Base-by-base conservation (phyloP, 2,797 vertebrate genomes). In the Clarias laeviceps region DNA sequence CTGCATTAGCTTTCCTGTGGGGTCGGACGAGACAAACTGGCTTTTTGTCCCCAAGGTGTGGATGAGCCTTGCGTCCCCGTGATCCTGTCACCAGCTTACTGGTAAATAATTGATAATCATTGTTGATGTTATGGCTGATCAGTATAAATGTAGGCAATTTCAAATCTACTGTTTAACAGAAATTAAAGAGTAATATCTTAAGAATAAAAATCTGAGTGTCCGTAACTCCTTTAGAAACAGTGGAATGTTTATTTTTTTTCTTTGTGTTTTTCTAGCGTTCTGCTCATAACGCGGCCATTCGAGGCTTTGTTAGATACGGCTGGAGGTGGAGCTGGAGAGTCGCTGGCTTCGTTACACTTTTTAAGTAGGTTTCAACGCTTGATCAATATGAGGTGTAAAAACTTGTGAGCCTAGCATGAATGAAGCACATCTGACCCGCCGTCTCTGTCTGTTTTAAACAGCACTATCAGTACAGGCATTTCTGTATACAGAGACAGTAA, bases 271-370 rank as follows among this genome's bases (percentile, higher is more conserved):
- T 78, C 56, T 66, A 99, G 98, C 96, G 97, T 86, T 94, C 96
- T 0, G 96, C 96, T 0, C 98, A 99, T 54, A 96, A 96, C 0
- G 97, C 97, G 18, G 97, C 96, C 0, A 93, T 95, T 66, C 92
- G 97, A 0, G 96, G 97, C 0, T 99, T 99, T 82, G 81, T 99
- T 84, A 95, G 97, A 9, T 99, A 98, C 0, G 98, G 98, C 57
- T 97, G 96, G 96, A 96, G 98, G 79, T 99, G 98, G 98, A 94
- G 98, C 91, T 99, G 98, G 98, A 96, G 98, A 87, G 93, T 98
- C 0, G 83, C 95, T 0, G 69, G 91, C 0, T 98, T 99, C 62
- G 95, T 97, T 68, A 95, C 96, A 0, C 15, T 97, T 74, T 99
- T 99, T 92, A 98, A 98, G 98, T 99, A 91, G 95, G 96, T 89